Base-by-base conservation (phyloP, 2,113 vertebrate genomes). In the Gymnocephalus cernua region DNA sequence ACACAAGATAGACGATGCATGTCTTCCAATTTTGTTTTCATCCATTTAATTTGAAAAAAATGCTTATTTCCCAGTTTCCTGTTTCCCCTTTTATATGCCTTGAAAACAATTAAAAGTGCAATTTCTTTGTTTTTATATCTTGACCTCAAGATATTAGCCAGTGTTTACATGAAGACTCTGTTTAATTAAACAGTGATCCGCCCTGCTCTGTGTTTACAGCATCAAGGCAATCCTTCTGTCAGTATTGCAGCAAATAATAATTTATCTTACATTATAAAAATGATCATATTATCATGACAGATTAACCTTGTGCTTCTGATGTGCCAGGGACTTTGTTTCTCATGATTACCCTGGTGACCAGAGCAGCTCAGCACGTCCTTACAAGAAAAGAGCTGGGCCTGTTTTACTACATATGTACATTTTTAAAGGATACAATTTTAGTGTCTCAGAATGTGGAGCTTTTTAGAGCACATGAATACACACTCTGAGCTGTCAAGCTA, bases 241-340 rank as follows among this genome's bases (percentile, higher is more conserved):
- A 72, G 21, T 2, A 29, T 8, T 62, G 21, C 47, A 11, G 54
- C 74, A 83, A 0, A 48, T 21, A 21, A 56, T 68, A 59, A 67
- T 88, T 75, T 53, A 27, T 87, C 12, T 29, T 77, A 27, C 51
- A 63, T 81, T 5, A 74, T 70, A 6, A 3, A 66, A 80, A 80
- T 74, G 45, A 91, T 84, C 19, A 71, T 13, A 72, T 87, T 87
- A 87, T 53, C 11, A 23, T 21, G 74, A 27, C 63, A 27, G 3
- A 77, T 61, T 83, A 12, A 53, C 23, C 8, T 29, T 62, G 56
- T 67, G 77, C 45, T 15, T 47, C 69, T 73, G 77, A 7, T 79
- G 51, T 41, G 12, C 29, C 69, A 38, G 38, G n/a, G 19, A 71
- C 62, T 32, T 66, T 74, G 48, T 66, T 53, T 73, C 35, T 69